These are phyloP conservation scores for Plemyria rubiginata DNA, from an alignment of 2,888 invertebrate genomes.

Conservation along the genomic window DNA sequence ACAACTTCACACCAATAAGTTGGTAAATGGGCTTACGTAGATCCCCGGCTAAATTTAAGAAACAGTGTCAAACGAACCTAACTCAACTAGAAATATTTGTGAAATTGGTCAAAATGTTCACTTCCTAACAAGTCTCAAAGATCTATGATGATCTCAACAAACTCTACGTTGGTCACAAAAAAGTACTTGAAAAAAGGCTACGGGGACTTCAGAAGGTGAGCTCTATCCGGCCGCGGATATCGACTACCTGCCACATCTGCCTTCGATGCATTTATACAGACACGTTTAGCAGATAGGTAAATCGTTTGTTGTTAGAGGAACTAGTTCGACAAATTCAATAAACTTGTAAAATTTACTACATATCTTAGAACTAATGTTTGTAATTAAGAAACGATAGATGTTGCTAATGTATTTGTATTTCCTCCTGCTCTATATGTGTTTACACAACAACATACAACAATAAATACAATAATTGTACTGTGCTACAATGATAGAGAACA, in stretches of 20 bases:
- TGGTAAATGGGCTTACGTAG: slow-evolving; percentile 3
- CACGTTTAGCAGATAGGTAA: slow-evolving; percentile 28
- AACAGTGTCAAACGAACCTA: slow-evolving; percentile 1
- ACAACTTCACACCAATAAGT: slow-evolving; percentile 27
- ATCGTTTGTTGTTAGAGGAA: slow-evolving; percentile 38
- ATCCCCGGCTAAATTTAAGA: slow-evolving; percentile 3
- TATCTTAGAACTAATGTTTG: slow-evolving; percentile 39
- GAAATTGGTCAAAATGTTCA: slow-evolving; percentile 13
- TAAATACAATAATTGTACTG: slow-evolving; percentile 25
- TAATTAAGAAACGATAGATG: slow-evolving; percentile 27
- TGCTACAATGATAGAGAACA: slow-evolving; percentile 30
- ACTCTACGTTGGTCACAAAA: slow-evolving; percentile 55
- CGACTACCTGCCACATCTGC: slow-evolving; percentile 73
- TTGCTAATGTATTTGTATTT: slow-evolving; percentile 27
- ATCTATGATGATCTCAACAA: slow-evolving; percentile 41
- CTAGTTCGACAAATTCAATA: slow-evolving; percentile 39
- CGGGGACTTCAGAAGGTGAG: slow-evolving; percentile 61
- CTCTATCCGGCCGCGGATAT: slow-evolving; percentile 68
- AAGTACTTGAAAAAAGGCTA: slow-evolving; percentile 57
- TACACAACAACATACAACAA: slow-evolving; percentile 21
- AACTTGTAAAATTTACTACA: slow-evolving; percentile 37
- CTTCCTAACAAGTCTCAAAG: slow-evolving; percentile 25
- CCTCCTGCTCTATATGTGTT: slow-evolving; percentile 26
- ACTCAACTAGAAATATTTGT: slow-evolving; percentile 6
- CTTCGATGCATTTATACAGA: slow-evolving; percentile 40